phyloP scores from a whole-genome alignment of 2,797 vertebrate species.

The Myripristis murdjan region DNA sequence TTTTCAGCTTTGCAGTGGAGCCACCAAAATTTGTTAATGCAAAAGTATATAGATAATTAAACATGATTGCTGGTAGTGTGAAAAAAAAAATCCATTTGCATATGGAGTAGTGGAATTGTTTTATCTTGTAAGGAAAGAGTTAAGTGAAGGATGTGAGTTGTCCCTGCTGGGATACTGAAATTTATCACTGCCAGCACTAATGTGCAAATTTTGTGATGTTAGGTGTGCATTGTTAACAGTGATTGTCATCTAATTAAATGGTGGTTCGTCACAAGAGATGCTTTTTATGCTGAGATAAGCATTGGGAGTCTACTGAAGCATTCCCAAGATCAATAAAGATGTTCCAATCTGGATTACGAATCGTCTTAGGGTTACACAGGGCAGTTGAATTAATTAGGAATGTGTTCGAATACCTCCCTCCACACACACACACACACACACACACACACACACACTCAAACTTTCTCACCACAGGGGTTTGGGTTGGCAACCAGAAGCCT shows the following conservation, averaged over 20 bases:
- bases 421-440: too few relatives aligned
- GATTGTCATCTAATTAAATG: constrained; percentile 99
- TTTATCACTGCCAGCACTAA: constrained; percentile 93
- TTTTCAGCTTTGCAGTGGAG: constrained; percentile 15
- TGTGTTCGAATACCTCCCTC: constrained; percentile 90
- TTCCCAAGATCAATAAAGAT: constrained; percentile 95
- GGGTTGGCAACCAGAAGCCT: constrained; percentile 47
- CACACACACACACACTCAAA: too few relatives aligned
- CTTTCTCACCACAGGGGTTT: constrained; percentile 69
- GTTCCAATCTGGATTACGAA: constrained; percentile 94
- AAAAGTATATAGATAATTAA: constrained; percentile 2
- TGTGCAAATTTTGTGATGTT: constrained; percentile 90
- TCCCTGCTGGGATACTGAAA: constrained; percentile 86
- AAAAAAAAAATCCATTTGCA: not conserved
- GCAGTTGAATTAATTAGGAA: constrained; percentile 95
- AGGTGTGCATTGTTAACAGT: constrained; percentile 92
- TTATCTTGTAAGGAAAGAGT: constrained; percentile 56
- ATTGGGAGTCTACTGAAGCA: constrained; percentile 88
- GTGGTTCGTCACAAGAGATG: constrained; percentile 92
- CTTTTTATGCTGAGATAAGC: constrained; percentile 97
- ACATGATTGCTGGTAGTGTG: constrained; percentile 1
- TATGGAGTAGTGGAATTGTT: constrained; percentile 29
- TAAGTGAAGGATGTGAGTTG: constrained; percentile 78
- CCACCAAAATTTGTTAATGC: not conserved
- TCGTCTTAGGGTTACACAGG: constrained; percentile 90